Evolutionary conservation across 2,113 vertebrate genomes (phyloP).

Genomic region (Hippocampus mohnikei): DNA sequence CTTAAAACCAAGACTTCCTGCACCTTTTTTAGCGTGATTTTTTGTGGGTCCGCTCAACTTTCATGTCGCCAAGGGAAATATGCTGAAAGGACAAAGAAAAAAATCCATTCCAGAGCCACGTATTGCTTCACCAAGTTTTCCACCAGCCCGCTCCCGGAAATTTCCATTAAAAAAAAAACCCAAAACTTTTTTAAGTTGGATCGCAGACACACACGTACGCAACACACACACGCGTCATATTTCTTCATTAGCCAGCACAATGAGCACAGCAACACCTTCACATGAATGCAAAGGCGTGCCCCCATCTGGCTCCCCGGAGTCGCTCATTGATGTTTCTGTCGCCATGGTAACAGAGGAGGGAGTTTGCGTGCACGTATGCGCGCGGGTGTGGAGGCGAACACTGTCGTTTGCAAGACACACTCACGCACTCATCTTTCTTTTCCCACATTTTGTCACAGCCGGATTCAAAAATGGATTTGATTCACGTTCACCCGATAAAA

Average conservation of each 20-base stretch:
- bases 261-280: constrained; percentile 49
- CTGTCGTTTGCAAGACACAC: constrained; percentile 49
- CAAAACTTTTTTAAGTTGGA: neutral
- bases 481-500: too few relatives aligned
- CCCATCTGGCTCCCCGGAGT: constrained; percentile 33
- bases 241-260: constrained; percentile 65
- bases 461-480: too few relatives aligned
- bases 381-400: constrained; percentile 36
- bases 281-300: constrained; percentile 32
- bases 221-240: constrained; percentile 39
- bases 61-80: neutral
- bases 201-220: neutral
- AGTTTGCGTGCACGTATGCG: constrained; percentile 4
- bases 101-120: neutral
- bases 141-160: neutral
- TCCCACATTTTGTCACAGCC: neutral
- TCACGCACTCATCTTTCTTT: neutral
- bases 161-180: neutral
- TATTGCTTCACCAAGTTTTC: neutral
- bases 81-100: neutral
- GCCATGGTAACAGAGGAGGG: constrained; percentile 64
- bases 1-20: neutral
- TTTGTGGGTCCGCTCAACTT: neutral
- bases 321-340: constrained; percentile 65
- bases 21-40: too few relatives aligned